Evolutionary conservation across 1,140 invertebrate species (phyloP), one percentile per base, ranked within the genome.

Genomic region (Acromyrmex echinatior): DNA sequence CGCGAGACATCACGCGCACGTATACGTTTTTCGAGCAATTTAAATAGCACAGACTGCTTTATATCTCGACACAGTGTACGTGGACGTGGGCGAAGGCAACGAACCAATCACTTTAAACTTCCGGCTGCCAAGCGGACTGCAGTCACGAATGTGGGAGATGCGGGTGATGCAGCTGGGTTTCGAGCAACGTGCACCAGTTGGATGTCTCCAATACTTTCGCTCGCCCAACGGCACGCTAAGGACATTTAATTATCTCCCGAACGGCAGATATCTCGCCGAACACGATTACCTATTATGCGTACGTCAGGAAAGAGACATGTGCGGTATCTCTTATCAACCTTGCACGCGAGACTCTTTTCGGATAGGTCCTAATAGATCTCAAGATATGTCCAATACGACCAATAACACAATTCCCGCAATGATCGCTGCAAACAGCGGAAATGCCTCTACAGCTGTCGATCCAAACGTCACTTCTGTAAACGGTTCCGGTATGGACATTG

Each of bases 221-320:
- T 95, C 95, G 16, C 76, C 92, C 3, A 96, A 96, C 89, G 97
- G 97, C 31, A 96, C 96, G 2, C 95, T 98, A 60, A 96, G 97
- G 92, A 98, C 97, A 0, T 97, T 98, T 92, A 98, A 98, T 93
- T 98, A 97, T 92, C 96, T 97, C 1, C 96, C 97, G 3, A 98
- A 98, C 92, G 98, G 98, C 0, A 96, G 98, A 3, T 97, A 98
- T 88, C 93, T 98, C n/a, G 97, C 98, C 0, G 95, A 97, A 87
- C 97, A 98, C 89, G 97, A 98, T 91, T 98, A 98, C 93, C 96
- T 96, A 62, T 96, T 98, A n/a, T 98, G 98, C 91, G 96, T 98
- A 62, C 95, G 97, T 16, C 97, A 97, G 88, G 97, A 97, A 90
- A 92, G 93, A 14, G 96, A 96, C 0, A 97, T 97, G 96, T 98